Conservation (phyloP, 2,113 vertebrate genomes). For the Azemiops feae region DNA sequence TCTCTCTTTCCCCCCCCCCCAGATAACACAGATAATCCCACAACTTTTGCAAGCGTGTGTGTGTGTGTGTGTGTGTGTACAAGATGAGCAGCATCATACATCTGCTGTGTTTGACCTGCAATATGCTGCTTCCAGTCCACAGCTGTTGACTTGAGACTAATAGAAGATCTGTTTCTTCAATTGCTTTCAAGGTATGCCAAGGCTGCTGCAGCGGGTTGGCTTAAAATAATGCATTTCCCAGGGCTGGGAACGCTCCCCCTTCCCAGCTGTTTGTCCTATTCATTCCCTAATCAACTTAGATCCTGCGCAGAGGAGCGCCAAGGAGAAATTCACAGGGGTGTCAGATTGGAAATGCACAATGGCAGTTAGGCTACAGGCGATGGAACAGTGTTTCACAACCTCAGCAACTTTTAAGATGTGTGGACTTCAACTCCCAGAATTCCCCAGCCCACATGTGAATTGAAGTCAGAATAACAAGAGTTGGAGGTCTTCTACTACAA, state of each 20-base stretch:
- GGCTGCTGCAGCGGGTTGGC: neutral
- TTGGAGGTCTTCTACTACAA: neutral
- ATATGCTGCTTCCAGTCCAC: neutral
- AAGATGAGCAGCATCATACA: neutral
- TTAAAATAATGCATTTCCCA: constrained; percentile 15
- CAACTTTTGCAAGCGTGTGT: neutral
- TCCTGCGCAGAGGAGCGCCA: neutral
- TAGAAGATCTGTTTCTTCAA: neutral
- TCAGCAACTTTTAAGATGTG: neutral
- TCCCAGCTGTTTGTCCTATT: neutral
- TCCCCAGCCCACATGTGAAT: no score
- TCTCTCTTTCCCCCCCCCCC: accelerated
- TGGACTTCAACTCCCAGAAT: no score
- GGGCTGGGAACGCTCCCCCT: neutral
- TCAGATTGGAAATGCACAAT: neutral
- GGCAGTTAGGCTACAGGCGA: neutral
- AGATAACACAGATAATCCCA: neutral
- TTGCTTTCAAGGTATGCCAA: neutral
- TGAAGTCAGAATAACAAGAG: neutral
- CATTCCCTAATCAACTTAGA: neutral
- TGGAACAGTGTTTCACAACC: neutral
- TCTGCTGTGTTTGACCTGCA: neutral
- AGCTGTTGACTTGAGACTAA: neutral
- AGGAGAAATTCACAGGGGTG: neutral
- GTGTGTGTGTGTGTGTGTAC: neutral